These are phyloP conservation scores for Sisor rabdophorus DNA, from an alignment of 2,113 vertebrate genomes.

Conservation along the genomic window DNA sequence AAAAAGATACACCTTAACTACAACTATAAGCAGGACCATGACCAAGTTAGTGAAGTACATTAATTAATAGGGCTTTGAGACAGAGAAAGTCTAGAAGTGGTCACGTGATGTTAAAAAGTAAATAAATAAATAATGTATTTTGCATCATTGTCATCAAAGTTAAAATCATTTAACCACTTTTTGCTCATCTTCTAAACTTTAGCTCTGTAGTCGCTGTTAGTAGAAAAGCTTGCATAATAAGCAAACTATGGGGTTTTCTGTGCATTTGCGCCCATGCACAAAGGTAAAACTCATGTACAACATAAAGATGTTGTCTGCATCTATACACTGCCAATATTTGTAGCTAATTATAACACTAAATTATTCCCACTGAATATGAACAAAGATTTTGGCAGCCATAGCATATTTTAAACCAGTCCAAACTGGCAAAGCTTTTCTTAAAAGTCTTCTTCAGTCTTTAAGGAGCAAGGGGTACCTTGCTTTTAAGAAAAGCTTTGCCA, in stretches of 20 bases:
- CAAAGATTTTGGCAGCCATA: background rate
- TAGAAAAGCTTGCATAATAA: no score
- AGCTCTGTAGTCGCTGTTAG: no score
- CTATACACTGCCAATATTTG: background rate
- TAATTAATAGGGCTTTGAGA: conserved; percentile 16
- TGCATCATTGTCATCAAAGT: no score
- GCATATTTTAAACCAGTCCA: background rate
- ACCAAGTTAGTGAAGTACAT: conserved; percentile 24
- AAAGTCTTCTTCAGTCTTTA: no score
- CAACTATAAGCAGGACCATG: conserved; percentile 32
- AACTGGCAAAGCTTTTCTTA: no score
- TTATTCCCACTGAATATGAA: background rate
- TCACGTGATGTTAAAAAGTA: no score
- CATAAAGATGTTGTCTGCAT: background rate
- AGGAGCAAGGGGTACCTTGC: no score
- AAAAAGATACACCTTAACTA: conserved; percentile 9
- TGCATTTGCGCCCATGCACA: background rate
- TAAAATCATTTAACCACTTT: no score
- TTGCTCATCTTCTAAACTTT: no score
- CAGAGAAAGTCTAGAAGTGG: background rate
- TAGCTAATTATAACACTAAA: background rate
- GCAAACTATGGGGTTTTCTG: no score
- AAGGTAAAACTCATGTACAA: background rate
- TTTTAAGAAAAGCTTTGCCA: no score
- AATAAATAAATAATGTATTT: no score